Evolutionary conservation across 2,113 vertebrate species (phyloP), one percentile per base, ranked within the genome.

Genomic region (Mesembrinibis cayennensis): DNA sequence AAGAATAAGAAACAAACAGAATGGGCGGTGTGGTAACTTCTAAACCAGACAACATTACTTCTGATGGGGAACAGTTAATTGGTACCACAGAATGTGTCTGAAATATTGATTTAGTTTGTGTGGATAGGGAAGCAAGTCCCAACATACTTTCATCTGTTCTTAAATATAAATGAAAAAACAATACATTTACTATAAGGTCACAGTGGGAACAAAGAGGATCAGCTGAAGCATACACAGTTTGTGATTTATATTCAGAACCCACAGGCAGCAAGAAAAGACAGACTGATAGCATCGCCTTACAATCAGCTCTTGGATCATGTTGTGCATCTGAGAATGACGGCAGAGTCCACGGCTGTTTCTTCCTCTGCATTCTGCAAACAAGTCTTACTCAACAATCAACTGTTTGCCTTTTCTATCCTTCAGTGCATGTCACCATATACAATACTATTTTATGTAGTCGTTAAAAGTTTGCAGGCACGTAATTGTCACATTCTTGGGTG

Each of bases 101-200:
- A 96, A 97, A 96, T 90, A 97, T 32, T 97, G 97, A 95, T 97
- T 93, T 88, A 9, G 58, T 70, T 96, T 95, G 66, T 91, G 62
- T 3, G 45, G 79, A n/a, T 42, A 89, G 65, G 77, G 84, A 80
- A 95, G 86, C 77, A 93, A 95, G 95, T 84, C 90, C 50, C 95
- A 96, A 85, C 67, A 93, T 92, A 93, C 93, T 96, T 97, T 98
- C 94, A 97, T 96, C 91, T 97, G 79, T 94, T 92, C 94, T 98
- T 97, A 98, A 97, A 95, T 97, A 97, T 97, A 98, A 97, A 98
- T 97, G 93, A 97, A 97, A 94, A 97, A 97, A 93, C 97, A 98
- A 97, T 95, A 93, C 82, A 93, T 97, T 95, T 97, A 93, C 94
- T 97, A 72, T 84, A 95, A 97, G 96, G 95, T 96, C 91, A 93